Base-by-base conservation (phyloP, 1,140 invertebrate genomes). In the Megalonaias nervosa region DNA sequence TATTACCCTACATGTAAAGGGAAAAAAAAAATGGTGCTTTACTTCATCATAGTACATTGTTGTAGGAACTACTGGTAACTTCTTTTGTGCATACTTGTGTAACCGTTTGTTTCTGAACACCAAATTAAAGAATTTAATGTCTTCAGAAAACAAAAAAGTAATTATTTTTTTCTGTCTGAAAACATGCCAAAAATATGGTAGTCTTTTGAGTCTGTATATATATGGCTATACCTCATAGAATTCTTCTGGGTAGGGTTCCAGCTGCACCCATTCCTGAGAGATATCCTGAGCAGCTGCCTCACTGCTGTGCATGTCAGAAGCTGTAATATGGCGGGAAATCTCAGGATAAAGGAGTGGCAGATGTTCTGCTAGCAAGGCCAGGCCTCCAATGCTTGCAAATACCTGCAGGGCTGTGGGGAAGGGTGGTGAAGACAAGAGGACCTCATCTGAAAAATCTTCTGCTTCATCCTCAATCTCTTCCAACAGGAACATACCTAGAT, bases 281-380 rank as follows among this genome's bases (percentile, higher is more conserved):
- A 84, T 78, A 75, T 82, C 84, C 67, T 78, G n/a, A 13, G 65
- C 69, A 70, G 71, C 68, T 16, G 60, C 61, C 67, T 76, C 77
- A 67, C 66, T 64, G 64, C 71, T 19, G 31, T 69, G 58, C n/a
- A 84, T 75, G 14, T 85, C 86, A 74, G 84, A 70, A 13, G 83
- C 75, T 19, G 74, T 78, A n/a, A 83, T 85, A 61, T 87, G 85
- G 23, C 88, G 79, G 19, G 88, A 93, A 14, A 94, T 93, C 82
- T 96, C 95, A n/a, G 95, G 94, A 91, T 96, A 96, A 17, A 97
- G 93, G 0, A 96, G 92, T 0, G 96, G 96, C 83, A 98, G 91
- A 85, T 97, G 95, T 82, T 95, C 94, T 0, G 97, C 96, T 21
- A 98, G 90, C 31, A 97, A 91, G 11, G 95, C 96, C 65, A 98